Percentiles rank a stretch among this genome's conserved stretches.
Conservation (phyloP, 2,888 invertebrate species). For the Agelastica alni region DNA sequence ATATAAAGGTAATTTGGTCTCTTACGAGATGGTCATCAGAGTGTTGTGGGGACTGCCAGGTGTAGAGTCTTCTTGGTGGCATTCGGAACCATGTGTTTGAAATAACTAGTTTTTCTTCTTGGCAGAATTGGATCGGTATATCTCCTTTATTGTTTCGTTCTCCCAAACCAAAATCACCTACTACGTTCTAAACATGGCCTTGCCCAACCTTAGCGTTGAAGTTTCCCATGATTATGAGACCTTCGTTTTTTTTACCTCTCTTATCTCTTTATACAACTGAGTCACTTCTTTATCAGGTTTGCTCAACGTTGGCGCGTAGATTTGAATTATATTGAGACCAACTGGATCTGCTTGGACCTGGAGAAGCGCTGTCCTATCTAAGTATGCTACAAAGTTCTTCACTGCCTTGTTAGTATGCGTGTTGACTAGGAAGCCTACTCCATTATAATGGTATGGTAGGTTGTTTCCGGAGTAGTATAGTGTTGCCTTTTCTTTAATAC, state of each 20-base stretch:
- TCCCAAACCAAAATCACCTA: neutral
- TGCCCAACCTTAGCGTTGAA: slow-evolving; percentile 10
- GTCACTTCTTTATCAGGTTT: neutral
- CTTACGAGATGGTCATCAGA: neutral
- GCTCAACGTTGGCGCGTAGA: neutral
- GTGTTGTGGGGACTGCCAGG: neutral
- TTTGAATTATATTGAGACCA: slow-evolving; percentile 17
- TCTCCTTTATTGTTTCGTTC: slow-evolving; percentile 1
- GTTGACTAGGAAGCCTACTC: slow-evolving; percentile 1
- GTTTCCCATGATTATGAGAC: too few species aligned
- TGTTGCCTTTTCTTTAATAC: slow-evolving; percentile 14
- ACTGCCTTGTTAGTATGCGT: neutral
- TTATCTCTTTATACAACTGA: neutral
- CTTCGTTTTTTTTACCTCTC: neutral
- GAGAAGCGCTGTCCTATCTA: slow-evolving; percentile 7
- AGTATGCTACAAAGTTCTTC: slow-evolving; percentile 9
- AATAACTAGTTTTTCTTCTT: too few species aligned
- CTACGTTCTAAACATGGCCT: neutral
- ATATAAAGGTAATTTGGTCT: neutral
- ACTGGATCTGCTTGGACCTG: slow-evolving; percentile 11
- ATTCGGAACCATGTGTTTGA: neutral
- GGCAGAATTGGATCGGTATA: too few species aligned
- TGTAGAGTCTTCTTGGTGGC: slow-evolving; percentile 1
- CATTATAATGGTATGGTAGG: slow-evolving; percentile 12
- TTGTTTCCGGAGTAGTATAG: slow-evolving; percentile 17